Conservation (phyloP, 2,113 vertebrate genomes). For the Leucosticte australis region DNA sequence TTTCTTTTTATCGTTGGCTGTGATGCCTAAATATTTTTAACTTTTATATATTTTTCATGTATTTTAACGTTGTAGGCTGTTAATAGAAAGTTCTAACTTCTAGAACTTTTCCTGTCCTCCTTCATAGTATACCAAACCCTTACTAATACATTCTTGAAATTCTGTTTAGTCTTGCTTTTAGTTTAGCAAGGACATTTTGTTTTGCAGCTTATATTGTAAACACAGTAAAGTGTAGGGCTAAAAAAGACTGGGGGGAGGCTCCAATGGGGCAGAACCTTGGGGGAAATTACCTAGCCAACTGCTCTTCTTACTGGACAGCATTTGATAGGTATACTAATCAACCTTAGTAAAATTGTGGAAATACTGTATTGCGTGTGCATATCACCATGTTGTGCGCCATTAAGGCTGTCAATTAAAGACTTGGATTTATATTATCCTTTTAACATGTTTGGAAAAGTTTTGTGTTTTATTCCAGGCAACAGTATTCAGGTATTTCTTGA, state of each 20-base stretch:
- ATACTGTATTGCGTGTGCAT: neutral
- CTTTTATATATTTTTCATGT: neutral
- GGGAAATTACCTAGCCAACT: neutral
- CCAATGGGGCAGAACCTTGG: accelerated
- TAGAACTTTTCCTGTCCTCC: neutral
- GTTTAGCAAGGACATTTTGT: neutral
- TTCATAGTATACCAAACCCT: neutral
- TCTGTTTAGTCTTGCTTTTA: neutral
- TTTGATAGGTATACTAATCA: neutral
- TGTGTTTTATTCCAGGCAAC: neutral
- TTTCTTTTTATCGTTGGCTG: neutral
- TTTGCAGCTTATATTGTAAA: neutral
- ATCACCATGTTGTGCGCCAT: neutral
- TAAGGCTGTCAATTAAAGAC: neutral
- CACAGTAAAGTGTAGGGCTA: neutral
- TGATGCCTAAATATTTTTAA: neutral
- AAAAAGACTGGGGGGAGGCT: neutral
- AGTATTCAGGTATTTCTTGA: neutral
- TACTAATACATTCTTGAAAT: neutral
- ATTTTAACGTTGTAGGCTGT: neutral
- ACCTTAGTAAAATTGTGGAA: neutral
- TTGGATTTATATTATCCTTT: neutral
- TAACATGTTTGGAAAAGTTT: neutral
- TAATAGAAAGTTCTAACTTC: neutral
- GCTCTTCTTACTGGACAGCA: neutral